Evolutionary conservation across 1,140 invertebrate species (phyloP).

Genomic region (Bombus picipes): DNA sequence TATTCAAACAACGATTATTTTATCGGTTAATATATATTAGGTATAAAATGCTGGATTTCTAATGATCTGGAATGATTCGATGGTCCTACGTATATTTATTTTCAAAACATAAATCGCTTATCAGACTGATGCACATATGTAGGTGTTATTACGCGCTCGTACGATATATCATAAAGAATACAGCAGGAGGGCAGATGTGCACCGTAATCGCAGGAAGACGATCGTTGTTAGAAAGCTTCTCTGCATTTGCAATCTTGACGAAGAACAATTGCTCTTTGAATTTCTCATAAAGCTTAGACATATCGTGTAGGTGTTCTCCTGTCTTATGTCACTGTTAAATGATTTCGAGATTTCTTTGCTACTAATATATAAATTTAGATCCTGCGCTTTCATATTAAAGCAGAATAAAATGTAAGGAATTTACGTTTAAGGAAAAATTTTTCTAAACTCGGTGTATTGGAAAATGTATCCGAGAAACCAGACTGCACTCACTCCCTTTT

Average conservation of each 20-base stretch:
- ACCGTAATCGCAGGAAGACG: slow-evolving; percentile 56
- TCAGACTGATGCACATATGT: slow-evolving; percentile 19
- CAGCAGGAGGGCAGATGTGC: slow-evolving; percentile 53
- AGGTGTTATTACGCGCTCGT: slow-evolving; percentile 23
- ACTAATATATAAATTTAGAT: too few species aligned
- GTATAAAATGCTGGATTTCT: too few species aligned
- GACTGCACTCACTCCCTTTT: neutral
- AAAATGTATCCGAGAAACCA: neutral
- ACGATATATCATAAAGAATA: slow-evolving; percentile 24
- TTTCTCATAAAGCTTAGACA: neutral
- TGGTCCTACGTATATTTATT: slow-evolving; percentile 4
- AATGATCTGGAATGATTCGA: too few species aligned
- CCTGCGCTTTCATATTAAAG: neutral
- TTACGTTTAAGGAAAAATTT: slow-evolving; percentile 8
- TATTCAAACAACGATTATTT: too few species aligned
- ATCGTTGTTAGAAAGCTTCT: slow-evolving; percentile 40
- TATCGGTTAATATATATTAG: too few species aligned
- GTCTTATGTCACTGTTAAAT: neutral
- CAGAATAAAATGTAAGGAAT: neutral
- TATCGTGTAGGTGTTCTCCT: slow-evolving; percentile 26
- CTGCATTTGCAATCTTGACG: slow-evolving; percentile 37
- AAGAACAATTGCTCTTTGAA: slow-evolving; percentile 58
- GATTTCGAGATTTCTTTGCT: too few species aligned
- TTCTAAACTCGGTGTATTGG: neutral
- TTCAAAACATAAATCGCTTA: slow-evolving; percentile 23